Evolutionary conservation across 2,888 invertebrate species (phyloP).

Genomic region (Sycophila texana): DNA sequence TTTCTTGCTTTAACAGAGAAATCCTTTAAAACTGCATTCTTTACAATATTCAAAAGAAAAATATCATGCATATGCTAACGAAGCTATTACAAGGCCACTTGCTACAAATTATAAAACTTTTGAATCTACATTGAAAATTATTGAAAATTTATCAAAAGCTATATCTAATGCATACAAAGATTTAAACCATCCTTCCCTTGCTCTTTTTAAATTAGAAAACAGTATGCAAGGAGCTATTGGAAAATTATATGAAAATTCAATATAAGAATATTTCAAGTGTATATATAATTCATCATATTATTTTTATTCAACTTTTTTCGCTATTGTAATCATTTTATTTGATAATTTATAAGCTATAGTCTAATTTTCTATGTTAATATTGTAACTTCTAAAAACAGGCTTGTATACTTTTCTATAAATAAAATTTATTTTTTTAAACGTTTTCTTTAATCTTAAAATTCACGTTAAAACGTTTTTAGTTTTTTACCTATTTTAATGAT

Average conservation of each 20-base stretch:
- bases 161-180: slow-evolving; percentile 30
- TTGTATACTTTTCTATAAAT: no score
- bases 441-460: no score
- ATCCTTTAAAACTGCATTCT: not conserved
- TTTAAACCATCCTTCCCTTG: slow-evolving; percentile 40
- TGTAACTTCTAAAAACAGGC: no score
- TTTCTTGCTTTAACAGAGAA: slow-evolving; percentile 18
- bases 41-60: slow-evolving; percentile 3
- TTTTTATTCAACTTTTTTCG: no score
- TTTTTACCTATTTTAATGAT: no score
- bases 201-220: slow-evolving; percentile 44
- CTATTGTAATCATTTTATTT: no score
- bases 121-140: slow-evolving; percentile 21
- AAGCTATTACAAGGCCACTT: slow-evolving; percentile 36
- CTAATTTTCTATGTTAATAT: no score
- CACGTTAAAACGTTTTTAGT: no score
- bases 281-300: no score
- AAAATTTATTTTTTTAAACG: no score
- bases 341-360: no score
- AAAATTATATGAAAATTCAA: slow-evolving; percentile 22
- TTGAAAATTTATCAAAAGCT: slow-evolving; percentile 26
- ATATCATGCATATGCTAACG: slow-evolving; percentile 39
- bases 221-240: slow-evolving; percentile 37
- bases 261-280: no score
- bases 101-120: not conserved